Conservation (phyloP, 2,888 invertebrate genomes). For the Synergus laeviventris region DNA sequence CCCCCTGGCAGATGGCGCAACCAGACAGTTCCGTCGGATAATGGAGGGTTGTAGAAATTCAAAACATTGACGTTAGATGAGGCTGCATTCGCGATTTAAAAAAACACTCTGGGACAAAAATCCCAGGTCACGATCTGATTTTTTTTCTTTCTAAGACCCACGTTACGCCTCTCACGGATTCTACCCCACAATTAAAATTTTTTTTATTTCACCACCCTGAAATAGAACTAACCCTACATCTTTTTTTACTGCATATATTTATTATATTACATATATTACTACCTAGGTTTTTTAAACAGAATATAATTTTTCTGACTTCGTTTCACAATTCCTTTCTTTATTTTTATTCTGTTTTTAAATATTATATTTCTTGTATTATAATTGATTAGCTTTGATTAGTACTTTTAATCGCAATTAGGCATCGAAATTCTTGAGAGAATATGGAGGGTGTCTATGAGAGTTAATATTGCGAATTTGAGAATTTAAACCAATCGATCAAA, state of each 20-base stretch:
- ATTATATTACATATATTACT: neutral
- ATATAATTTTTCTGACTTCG: neutral
- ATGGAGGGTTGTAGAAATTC: conserved; percentile 57
- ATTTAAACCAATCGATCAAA: conserved; percentile 55
- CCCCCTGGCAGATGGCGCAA: conserved; percentile 59
- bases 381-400: neutral
- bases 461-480: conserved; percentile 50
- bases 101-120: neutral
- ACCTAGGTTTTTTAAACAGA: neutral
- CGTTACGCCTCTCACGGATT: neutral
- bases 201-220: neutral
- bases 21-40: conserved; percentile 48
- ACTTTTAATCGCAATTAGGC: neutral
- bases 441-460: neutral
- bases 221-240: neutral
- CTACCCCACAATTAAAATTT: neutral
- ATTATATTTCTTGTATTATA: neutral
- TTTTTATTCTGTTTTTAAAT: neutral
- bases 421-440: neutral
- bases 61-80: conserved; percentile 57
- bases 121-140: neutral
- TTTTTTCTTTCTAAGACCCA: neutral
- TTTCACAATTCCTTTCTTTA: neutral
- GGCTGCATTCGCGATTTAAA: conserved; percentile 42
- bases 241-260: neutral